Evolutionary conservation across 2,888 invertebrate genomes (phyloP).

Genomic region (Acleris holmiana): DNA sequence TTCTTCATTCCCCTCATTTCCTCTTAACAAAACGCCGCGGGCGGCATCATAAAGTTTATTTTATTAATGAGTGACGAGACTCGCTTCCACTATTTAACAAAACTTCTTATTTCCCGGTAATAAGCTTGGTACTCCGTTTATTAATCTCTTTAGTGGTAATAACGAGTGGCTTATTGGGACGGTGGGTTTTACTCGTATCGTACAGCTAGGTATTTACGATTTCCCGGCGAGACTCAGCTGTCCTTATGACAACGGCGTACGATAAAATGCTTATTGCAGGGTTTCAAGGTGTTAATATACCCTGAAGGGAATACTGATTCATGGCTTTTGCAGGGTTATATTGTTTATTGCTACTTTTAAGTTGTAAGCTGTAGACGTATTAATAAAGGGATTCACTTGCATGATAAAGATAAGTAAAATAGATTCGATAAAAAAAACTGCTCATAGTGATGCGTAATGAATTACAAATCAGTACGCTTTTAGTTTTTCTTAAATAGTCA

Average conservation of each 20-base stretch:
- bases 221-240: slow-evolving; percentile 10
- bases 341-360: background rate
- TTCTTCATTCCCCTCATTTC: no score
- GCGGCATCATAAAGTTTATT: slow-evolving; percentile 46
- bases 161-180: slow-evolving; percentile 42
- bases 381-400: no score
- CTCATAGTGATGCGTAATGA: no score
- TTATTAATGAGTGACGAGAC: slow-evolving; percentile 75
- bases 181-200: slow-evolving; percentile 7
- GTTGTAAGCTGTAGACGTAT: no score
- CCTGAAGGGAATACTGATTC: no score
- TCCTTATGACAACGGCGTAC: slow-evolving; percentile 22
- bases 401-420: no score
- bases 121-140: slow-evolving; percentile 64
- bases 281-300: background rate
- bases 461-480: no score
- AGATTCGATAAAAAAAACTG: no score
- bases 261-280: slow-evolving; percentile 20
- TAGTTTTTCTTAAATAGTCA: no score
- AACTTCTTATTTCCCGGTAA: slow-evolving; percentile 68
- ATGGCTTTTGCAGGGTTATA: background rate
- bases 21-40: no score
- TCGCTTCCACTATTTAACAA: slow-evolving; percentile 63
- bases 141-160: slow-evolving; percentile 50
- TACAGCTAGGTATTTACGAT: slow-evolving; percentile 25